phyloP scores from a whole-genome alignment of 1,140 invertebrate genomes.

The Ceratitis capitata region DNA sequence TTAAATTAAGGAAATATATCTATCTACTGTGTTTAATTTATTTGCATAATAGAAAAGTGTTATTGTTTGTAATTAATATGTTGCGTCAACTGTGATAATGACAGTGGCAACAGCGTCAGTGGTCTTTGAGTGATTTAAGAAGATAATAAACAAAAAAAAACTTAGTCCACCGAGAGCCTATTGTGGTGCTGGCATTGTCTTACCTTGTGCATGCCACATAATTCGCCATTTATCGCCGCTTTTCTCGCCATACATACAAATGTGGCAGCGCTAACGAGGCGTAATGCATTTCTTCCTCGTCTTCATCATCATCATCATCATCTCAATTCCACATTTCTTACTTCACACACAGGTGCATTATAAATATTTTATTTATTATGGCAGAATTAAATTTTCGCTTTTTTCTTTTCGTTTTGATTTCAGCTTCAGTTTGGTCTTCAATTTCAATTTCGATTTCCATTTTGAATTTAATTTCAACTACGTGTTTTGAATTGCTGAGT shows the following conservation, averaged over 20 bases:
- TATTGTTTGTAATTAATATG: neutral
- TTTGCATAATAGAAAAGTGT: too few relatives aligned
- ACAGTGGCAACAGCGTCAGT: neutral
- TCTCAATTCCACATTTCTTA: conserved; percentile 17
- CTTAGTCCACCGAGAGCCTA: neutral
- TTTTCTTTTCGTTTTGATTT: neutral
- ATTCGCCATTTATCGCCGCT: neutral
- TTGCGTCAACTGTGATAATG: neutral
- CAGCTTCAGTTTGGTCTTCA: neutral
- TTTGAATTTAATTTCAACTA: neutral
- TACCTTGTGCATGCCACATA: neutral
- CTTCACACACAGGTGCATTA: neutral
- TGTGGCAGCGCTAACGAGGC: conserved; percentile 2
- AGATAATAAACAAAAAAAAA: too few relatives aligned
- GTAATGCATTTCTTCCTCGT: neutral
- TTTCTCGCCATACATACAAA: too few relatives aligned
- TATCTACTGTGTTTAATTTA: neutral
- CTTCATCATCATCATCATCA: too few relatives aligned
- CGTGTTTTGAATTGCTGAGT: conserved; percentile 1
- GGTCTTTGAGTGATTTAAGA: neutral
- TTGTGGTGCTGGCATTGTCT: neutral
- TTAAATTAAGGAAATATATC: neutral
- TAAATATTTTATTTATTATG: too few relatives aligned
- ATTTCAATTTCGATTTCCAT: conserved; percentile 6
- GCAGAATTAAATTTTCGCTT: neutral